Base-by-base conservation (phyloP, 1,140 invertebrate species). In the Polyergus mexicanus region DNA sequence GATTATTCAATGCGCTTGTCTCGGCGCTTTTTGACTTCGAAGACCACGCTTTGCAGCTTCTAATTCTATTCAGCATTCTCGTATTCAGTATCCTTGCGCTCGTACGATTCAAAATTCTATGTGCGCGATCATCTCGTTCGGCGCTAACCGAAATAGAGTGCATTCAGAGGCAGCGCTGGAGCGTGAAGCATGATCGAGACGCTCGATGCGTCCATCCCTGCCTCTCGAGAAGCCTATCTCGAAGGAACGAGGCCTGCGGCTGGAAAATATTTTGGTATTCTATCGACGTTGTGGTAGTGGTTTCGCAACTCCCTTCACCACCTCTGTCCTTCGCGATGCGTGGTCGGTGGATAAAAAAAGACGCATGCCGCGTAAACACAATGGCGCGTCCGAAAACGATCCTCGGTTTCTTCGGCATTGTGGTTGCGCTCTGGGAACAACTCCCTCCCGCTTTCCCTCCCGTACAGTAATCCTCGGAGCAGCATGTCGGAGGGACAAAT, bases 401-500 rank as follows among this genome's bases (percentile, higher is more conserved):
- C 81, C 86, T 74, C 71, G 62, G 66, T 86, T 87, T 84, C 74
- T 77, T 44, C 25, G 0, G 77, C 63, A 89, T 89, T 89, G 88
- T 87, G 19, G 63, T 16, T 71, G 65, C 25, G 16, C 19, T 81
- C 66, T 72, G 54, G 78, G 78, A 81, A 81, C 35, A 60, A 28
- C 56, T 58, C 76, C 60, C 62, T 77, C 74, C 38, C 25, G 28
- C 38, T 22, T 28, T 38, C 7, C 32, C 74, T 25, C 75, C n/a
- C 19, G 25, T n/a, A 6, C 22, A 38, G 22, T 63, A 13, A 41
- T 44, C 71, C 83, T 25, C 25, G 58, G 13, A 66, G 54, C 51
- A 71, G 35, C 51, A 7, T 38, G 84, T 76, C 68, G 75, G 22
- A 84, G 84, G 89, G 91, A 94, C 91, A 92, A 94, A 94, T 94